Percentiles rank a stretch among this genome's conserved stretches.
Conservation (phyloP, 2,113 vertebrate genomes). For the Callorhinus ursinus region DNA sequence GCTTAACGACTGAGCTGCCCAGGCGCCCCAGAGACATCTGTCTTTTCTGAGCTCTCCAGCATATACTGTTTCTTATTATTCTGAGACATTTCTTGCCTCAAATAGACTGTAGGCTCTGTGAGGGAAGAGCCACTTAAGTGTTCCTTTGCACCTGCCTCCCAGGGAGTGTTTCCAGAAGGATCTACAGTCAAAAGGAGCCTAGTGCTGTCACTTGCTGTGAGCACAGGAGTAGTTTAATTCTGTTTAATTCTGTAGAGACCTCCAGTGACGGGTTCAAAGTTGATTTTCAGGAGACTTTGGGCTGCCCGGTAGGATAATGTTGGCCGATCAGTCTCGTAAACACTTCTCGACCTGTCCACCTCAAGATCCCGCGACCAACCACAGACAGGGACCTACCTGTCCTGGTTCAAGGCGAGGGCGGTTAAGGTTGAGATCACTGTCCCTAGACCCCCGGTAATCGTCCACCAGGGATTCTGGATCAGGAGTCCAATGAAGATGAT, state of each 20-base stretch:
- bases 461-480: conserved; percentile 96
- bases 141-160: not conserved
- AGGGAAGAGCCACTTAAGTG: not conserved
- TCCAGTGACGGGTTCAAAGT: not conserved
- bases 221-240: not conserved
- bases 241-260: not conserved
- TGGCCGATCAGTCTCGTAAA: not conserved
- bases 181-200: not conserved
- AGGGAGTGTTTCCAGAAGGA: not conserved
- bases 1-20: too few relatives aligned
- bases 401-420: conserved; percentile 93
- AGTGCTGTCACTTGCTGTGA: not conserved
- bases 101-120: not conserved
- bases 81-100: not conserved
- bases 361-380: not conserved
- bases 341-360: not conserved
- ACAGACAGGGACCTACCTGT: conserved; percentile 86
- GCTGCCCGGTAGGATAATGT: not conserved
- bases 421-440: conserved; percentile 92
- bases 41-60: not conserved
- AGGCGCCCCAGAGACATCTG: too few relatives aligned
- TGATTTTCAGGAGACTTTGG: not conserved
- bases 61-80: not conserved
- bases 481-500: conserved; percentile 92
- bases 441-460: conserved; percentile 92